Conservation (phyloP, 2,888 invertebrate genomes). For the Lamproptera curius region DNA sequence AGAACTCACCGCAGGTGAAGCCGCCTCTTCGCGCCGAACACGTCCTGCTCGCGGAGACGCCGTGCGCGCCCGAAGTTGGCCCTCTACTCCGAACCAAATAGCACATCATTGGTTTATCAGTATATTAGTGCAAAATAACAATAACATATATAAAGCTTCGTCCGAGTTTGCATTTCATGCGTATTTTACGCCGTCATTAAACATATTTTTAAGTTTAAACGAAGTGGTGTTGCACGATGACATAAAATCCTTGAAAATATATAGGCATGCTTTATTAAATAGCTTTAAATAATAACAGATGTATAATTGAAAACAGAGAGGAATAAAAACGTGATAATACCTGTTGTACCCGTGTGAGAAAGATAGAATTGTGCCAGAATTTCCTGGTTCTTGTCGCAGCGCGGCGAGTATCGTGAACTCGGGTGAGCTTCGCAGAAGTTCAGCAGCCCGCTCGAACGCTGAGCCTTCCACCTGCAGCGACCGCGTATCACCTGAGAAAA, state of each 20-base stretch:
- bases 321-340: conserved; percentile 46
- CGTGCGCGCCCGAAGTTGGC: conserved; percentile 36
- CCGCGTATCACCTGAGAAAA: conserved; percentile 83
- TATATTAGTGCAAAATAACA: too few species aligned
- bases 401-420: conserved; percentile 90
- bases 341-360: conserved; percentile 89
- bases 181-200: too few species aligned
- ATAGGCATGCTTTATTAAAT: conserved; percentile 1
- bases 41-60: conserved; percentile 29
- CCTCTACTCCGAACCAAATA: conserved; percentile 49
- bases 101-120: conserved; percentile 8
- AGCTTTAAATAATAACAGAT: conserved; percentile 3
- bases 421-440: conserved; percentile 82
- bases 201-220: too few species aligned
- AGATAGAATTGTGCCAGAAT: conserved; percentile 90
- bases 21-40: conserved; percentile 36
- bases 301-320: neutral
- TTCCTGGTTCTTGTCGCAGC: conserved; percentile 87
- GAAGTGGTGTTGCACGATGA: neutral
- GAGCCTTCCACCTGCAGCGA: conserved; percentile 84
- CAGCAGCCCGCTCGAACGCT: conserved; percentile 82
- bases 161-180: neutral
- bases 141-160: too few species aligned
- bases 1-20: conserved; percentile 68
- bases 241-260: neutral